phyloP scores from a whole-genome alignment of 2,888 invertebrate species.

The Alentia gelatinosa region DNA sequence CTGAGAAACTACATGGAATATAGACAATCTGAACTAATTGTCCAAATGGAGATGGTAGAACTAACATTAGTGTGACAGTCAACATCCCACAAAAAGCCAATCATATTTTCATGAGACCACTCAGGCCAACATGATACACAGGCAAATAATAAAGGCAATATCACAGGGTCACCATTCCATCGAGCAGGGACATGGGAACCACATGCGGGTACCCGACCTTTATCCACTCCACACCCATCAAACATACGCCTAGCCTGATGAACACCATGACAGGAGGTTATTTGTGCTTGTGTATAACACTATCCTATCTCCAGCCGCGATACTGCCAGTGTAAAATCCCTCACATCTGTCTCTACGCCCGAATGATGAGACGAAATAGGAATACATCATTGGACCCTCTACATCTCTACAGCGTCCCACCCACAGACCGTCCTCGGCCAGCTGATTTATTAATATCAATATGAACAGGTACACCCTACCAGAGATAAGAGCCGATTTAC shows the following conservation, averaged over 20 bases:
- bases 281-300: not conserved
- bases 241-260: not conserved
- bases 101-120: no score
- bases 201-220: not conserved
- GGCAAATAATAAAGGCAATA: not conserved
- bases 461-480: not conserved
- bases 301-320: not conserved
- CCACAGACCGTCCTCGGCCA: not conserved
- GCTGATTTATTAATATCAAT: constrained; percentile 14
- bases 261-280: not conserved
- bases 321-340: not conserved
- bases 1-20: no score
- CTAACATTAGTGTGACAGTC: no score
- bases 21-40: no score
- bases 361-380: not conserved
- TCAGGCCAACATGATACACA: no score
- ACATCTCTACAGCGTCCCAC: not conserved
- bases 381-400: not conserved
- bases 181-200: not conserved
- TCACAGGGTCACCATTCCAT: not conserved
- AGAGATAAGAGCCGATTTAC: not conserved
- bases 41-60: no score
- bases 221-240: not conserved
- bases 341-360: not conserved
- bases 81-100: no score